Evolutionary conservation across 2,113 vertebrate genomes (phyloP).

Genomic region (Hylia prasina): DNA sequence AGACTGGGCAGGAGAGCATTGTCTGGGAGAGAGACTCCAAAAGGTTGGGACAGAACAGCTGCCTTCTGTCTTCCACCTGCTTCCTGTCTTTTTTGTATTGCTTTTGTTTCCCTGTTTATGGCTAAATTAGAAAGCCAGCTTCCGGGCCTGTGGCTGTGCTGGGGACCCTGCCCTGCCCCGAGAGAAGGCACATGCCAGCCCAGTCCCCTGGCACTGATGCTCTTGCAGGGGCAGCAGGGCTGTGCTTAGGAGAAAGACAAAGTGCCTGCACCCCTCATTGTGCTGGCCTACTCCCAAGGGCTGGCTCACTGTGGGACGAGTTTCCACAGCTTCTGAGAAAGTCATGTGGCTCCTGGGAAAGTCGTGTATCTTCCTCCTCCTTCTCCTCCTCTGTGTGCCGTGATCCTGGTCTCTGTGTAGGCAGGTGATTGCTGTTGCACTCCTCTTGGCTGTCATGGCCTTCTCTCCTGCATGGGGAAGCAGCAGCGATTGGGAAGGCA

Average conservation of each 20-base stretch:
- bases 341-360: neutral
- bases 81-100: neutral
- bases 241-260: neutral
- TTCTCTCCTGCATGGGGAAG: neutral
- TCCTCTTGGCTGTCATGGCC: neutral
- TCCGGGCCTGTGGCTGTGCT: neutral
- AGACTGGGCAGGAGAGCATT: neutral
- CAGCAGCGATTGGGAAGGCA: neutral
- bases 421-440: neutral
- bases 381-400: neutral
- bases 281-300: neutral
- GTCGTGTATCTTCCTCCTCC: neutral
- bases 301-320: neutral
- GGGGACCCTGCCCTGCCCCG: neutral
- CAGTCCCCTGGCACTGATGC: neutral
- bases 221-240: neutral
- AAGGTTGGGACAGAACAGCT: neutral
- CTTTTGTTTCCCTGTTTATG: neutral
- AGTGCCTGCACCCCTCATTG: neutral
- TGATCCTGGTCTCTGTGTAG: neutral
- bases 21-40: neutral
- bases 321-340: neutral
- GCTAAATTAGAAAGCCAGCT: neutral
- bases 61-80: neutral
- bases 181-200: neutral